Percentiles rank a stretch among this genome's conserved stretches.
Evolutionary conservation across 37 sponge, comb jelly and placozoan species (phyloP).

Genomic region (Geodia barretti): DNA sequence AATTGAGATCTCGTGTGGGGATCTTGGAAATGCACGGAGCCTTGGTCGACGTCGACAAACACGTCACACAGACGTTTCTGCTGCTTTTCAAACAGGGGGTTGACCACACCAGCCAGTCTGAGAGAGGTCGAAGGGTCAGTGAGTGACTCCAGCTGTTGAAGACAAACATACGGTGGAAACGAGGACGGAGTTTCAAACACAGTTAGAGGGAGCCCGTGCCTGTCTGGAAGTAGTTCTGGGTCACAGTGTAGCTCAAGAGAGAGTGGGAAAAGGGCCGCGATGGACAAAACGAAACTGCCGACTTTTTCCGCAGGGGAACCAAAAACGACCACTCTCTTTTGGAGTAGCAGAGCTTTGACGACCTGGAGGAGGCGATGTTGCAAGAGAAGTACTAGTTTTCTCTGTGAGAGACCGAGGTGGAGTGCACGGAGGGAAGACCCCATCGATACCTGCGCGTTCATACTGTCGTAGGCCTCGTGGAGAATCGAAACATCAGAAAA

Average conservation of each 20-base stretch:
- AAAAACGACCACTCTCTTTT: slow-evolving; percentile 59
- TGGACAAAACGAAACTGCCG: slow-evolving; percentile 24
- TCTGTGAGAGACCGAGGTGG: slow-evolving; percentile 5
- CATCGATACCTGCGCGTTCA: slow-evolving; percentile 18
- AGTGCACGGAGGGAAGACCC: background rate
- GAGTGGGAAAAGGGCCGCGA: slow-evolving; percentile 60
- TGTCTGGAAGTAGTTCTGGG: background rate
- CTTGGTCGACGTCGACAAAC: slow-evolving; percentile 35
- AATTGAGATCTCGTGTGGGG: slow-evolving; percentile 21
- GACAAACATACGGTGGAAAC: slow-evolving; percentile 63
- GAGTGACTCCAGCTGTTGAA: slow-evolving; percentile 65
- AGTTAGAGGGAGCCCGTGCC: slow-evolving; percentile 28
- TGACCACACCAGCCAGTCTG: slow-evolving; percentile 53
- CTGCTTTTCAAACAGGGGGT: slow-evolving; percentile 73
- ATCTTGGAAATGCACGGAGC: slow-evolving; percentile 25
- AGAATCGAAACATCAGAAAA: slow-evolving; percentile 54
- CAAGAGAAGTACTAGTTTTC: slow-evolving; percentile 11
- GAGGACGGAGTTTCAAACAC: background rate
- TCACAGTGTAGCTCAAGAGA: slow-evolving; percentile 21
- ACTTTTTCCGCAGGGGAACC: slow-evolving; percentile 24
- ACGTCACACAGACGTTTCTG: slow-evolving; percentile 54
- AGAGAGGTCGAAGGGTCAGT: background rate
- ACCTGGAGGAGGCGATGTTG: slow-evolving; percentile 61
- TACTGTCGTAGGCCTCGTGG: slow-evolving; percentile 27
- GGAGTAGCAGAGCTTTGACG: slow-evolving; percentile 63